phyloP scores from a whole-genome alignment of 2,888 invertebrate genomes.

The Didymodactylos carnosus region DNA sequence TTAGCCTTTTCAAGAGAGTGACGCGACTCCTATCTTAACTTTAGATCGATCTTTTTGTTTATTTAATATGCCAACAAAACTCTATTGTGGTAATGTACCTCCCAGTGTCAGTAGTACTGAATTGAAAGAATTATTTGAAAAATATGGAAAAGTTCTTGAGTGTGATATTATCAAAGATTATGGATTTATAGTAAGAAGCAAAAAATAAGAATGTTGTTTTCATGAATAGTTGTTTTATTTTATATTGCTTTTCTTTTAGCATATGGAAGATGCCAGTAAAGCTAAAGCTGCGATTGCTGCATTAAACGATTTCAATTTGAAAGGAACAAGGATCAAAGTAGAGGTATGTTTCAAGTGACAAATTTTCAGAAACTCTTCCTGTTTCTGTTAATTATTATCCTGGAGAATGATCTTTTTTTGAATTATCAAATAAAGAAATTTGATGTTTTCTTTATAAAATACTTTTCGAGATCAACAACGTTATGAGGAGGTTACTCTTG shows the following conservation, averaged over 20 bases:
- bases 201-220: no score
- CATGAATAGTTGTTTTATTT: background rate
- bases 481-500: no score
- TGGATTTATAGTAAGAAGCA: slow-evolving; percentile 26
- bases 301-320: slow-evolving; percentile 4
- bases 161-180: slow-evolving; percentile 30
- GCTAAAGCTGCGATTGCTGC: slow-evolving; percentile 8
- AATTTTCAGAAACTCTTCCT: no score
- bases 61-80: slow-evolving; percentile 20
- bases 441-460: no score
- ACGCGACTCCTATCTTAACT: no score
- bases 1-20: no score
- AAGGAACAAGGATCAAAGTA: slow-evolving; percentile 6
- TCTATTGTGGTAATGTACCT: slow-evolving; percentile 28
- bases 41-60: no score
- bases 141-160: slow-evolving; percentile 26
- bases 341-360: background rate
- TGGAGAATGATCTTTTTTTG: no score
- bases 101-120: slow-evolving; percentile 22
- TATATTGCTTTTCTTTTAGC: background rate
- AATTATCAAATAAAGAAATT: no score
- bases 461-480: no score
- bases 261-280: slow-evolving; percentile 9
- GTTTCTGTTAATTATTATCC: no score
- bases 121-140: slow-evolving; percentile 23